phyloP scores from a whole-genome alignment of 2,113 vertebrate species.

The Anser cygnoides region DNA sequence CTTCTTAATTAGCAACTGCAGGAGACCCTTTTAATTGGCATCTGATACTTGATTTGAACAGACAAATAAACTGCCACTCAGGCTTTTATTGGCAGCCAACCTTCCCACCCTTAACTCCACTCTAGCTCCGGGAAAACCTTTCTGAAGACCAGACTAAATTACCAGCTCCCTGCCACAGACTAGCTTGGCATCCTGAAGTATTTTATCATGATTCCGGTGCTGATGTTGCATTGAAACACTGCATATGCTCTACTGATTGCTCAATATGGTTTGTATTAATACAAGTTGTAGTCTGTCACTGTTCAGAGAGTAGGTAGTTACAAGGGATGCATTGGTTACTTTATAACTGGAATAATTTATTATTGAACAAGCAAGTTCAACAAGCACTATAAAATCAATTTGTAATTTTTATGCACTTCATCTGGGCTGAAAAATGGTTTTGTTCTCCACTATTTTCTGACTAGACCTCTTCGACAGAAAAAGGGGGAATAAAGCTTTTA shows the following conservation, averaged over 20 bases:
- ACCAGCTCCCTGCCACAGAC: background rate
- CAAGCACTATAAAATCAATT: slow-evolving; percentile 68
- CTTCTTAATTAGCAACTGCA: slow-evolving; percentile 32
- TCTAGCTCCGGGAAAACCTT: background rate
- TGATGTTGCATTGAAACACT: slow-evolving; percentile 60
- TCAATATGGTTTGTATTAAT: slow-evolving; percentile 59
- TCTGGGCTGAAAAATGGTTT: slow-evolving; percentile 59
- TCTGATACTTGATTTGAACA: slow-evolving; percentile 33
- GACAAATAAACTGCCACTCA: slow-evolving; percentile 45
- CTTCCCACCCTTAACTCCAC: background rate
- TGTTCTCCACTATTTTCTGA: slow-evolving; percentile 53
- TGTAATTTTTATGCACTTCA: slow-evolving; percentile 65
- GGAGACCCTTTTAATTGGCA: slow-evolving; percentile 50
- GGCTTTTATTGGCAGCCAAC: background rate
- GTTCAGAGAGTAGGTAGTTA: slow-evolving; percentile 36
- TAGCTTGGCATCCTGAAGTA: background rate
- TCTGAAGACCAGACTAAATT: background rate
- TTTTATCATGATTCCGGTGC: slow-evolving; percentile 58
- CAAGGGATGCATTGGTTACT: slow-evolving; percentile 46
- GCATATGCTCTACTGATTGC: slow-evolving; percentile 57
- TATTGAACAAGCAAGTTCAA: slow-evolving; percentile 67
- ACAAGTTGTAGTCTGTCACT: slow-evolving; percentile 63
- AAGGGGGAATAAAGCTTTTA: slow-evolving; percentile 54
- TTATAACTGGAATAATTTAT: slow-evolving; percentile 61
- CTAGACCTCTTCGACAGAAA: background rate